These are phyloP conservation scores for Salminus brasiliensis DNA, from an alignment of 2,113 vertebrate genomes.

Conservation along the genomic window DNA sequence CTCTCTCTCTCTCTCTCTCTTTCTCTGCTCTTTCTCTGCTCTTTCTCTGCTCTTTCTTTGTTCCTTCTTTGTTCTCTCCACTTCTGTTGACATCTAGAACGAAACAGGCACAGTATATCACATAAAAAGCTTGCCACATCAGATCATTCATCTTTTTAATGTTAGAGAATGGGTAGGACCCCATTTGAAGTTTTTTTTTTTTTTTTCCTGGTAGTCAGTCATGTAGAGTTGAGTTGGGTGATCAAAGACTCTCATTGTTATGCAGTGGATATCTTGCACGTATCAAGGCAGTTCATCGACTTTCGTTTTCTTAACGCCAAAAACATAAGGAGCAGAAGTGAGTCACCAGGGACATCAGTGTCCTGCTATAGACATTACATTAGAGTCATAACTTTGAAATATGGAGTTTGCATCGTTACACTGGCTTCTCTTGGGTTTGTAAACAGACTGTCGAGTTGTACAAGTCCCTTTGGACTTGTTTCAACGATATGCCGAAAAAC, in stretches of 20 bases:
- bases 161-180: conserved; percentile 25
- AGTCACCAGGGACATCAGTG: background rate
- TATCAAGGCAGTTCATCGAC: conserved; percentile 24
- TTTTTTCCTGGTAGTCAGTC: conserved; percentile 15
- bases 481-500: too few relatives aligned
- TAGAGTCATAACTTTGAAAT: conserved; percentile 1
- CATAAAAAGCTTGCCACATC: conserved; percentile 25
- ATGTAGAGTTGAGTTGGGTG: conserved; percentile 7
- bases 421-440: background rate
- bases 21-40: background rate
- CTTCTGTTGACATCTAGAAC: conserved; percentile 16
- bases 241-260: conserved; percentile 49
- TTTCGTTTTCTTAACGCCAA: conserved; percentile 1
- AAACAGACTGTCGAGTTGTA: background rate
- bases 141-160: conserved; percentile 10
- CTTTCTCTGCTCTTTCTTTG: too few relatives aligned
- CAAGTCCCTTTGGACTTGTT: background rate
- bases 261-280: conserved; percentile 18
- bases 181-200: conserved; percentile 32
- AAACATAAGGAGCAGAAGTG: background rate
- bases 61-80: too few relatives aligned
- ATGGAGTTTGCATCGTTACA: background rate
- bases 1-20: background rate
- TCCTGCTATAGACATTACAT: conserved; percentile 13
- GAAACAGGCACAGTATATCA: conserved; percentile 7